Evolutionary conservation across 2,797 vertebrate species (phyloP).

Genomic region (Carapus acus): DNA sequence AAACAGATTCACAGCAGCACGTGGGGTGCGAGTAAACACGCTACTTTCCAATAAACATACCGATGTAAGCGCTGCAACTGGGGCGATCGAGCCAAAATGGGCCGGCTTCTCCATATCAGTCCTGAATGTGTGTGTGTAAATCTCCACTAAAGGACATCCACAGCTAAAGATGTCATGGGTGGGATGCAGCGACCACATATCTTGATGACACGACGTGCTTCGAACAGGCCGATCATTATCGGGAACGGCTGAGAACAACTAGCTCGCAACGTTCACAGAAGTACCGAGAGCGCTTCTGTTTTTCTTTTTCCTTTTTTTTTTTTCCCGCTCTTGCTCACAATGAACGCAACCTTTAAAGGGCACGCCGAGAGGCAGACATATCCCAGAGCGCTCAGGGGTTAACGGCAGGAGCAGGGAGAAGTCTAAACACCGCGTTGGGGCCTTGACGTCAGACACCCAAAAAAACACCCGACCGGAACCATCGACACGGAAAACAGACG

Average conservation of each 20-base stretch:
- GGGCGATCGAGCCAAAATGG: conserved; percentile 23
- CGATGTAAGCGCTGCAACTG: conserved; percentile 17
- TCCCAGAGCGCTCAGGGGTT: conserved; percentile 70
- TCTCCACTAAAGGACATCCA: conserved; percentile 11
- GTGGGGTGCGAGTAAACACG: not conserved
- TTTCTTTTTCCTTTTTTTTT: conserved; percentile 47
- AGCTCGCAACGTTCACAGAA: conserved; percentile 41
- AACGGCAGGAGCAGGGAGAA: conserved; percentile 56
- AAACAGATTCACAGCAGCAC: conserved; percentile 1
- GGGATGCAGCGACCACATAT: conserved; percentile 27
- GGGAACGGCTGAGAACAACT: conserved; percentile 35
- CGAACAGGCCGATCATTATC: conserved; percentile 31
- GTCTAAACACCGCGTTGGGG: conserved; percentile 62
- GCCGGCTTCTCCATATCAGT: conserved; percentile 31
- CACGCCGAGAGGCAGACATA: conserved; percentile 58
- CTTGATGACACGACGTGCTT: conserved; percentile 18
- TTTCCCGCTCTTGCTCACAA: conserved; percentile 35
- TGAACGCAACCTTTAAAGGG: conserved; percentile 74
- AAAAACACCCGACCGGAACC: conserved; percentile 45
- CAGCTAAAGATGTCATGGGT: conserved; percentile 10
- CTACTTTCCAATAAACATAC: conserved; percentile 22
- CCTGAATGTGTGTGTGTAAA: conserved; percentile 6
- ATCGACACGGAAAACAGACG: conserved; percentile 27
- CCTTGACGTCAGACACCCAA: conserved; percentile 57
- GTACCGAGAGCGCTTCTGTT: conserved; percentile 53